Conservation (phyloP, 2,888 invertebrate species). For the Macrostomum cliftonense region DNA sequence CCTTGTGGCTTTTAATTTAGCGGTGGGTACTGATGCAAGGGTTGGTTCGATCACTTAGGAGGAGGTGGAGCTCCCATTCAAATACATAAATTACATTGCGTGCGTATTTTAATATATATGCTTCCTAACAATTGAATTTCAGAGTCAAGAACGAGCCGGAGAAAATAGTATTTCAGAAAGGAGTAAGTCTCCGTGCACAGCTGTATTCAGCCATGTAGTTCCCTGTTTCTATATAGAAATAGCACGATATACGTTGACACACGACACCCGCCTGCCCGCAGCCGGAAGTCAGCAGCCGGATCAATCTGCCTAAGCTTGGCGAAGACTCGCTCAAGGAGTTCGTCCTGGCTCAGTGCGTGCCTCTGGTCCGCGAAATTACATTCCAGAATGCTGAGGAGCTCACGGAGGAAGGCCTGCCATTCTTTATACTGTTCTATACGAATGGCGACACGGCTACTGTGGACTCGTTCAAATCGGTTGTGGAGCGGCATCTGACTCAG, state of each 20-base stretch:
- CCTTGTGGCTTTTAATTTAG: too few species aligned
- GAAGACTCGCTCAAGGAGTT: neutral
- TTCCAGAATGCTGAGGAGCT: constrained; percentile 98
- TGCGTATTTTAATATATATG: too few species aligned
- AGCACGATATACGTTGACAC: too few species aligned
- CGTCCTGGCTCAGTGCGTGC: constrained; percentile 55
- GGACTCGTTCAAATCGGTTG: constrained; percentile 59
- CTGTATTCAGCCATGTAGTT: too few species aligned
- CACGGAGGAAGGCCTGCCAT: constrained; percentile 92
- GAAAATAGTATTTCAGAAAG: neutral
- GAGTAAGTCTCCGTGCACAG: neutral
- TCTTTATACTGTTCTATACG: constrained; percentile 81
- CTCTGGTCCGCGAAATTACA: constrained; percentile 88
- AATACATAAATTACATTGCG: too few species aligned
- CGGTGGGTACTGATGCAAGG: too few species aligned
- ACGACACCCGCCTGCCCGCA: neutral
- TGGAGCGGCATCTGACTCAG: constrained; percentile 19
- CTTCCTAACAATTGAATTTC: too few species aligned
- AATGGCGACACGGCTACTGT: constrained; percentile 63
- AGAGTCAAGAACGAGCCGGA: neutral
- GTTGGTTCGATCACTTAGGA: too few species aligned
- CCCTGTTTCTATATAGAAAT: too few species aligned
- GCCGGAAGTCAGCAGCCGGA: neutral
- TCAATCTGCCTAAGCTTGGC: neutral
- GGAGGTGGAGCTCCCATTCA: too few species aligned